Evolutionary conservation across 2,113 vertebrate species (phyloP).

Genomic region (Heteronetta atricapilla): DNA sequence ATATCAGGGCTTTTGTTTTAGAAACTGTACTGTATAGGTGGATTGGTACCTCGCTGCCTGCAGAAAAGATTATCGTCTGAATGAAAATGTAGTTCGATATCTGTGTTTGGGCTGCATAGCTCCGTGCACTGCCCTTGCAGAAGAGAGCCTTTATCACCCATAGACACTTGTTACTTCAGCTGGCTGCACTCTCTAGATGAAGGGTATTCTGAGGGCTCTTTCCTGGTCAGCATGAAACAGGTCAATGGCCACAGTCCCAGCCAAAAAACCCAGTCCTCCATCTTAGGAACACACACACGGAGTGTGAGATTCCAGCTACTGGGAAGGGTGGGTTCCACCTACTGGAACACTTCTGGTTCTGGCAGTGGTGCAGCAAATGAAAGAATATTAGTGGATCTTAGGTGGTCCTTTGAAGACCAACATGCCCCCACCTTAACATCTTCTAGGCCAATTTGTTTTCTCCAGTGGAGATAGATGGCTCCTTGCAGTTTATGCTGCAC

Average conservation of each 20-base stretch:
- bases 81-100: background rate
- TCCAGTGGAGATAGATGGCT: background rate
- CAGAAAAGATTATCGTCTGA: background rate
- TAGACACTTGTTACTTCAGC: background rate
- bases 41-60: background rate
- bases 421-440: background rate
- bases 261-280: fast-evolving
- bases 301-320: too few species aligned
- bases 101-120: background rate
- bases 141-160: background rate
- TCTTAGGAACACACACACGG: background rate
- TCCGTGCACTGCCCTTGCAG: background rate
- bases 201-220: background rate
- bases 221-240: background rate
- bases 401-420: background rate
- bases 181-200: background rate
- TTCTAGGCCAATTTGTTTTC: background rate
- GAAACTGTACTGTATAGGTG: background rate
- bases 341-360: background rate
- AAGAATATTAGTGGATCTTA: background rate
- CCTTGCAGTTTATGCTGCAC: background rate
- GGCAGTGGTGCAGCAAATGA: background rate
- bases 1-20: background rate
- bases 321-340: background rate
- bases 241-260: background rate